A percentile compares a stretch with the other conserved stretches of the same genome.
phyloP scores from a whole-genome alignment of 2,888 invertebrate genomes.

The Trissolcus brochymenae region DNA sequence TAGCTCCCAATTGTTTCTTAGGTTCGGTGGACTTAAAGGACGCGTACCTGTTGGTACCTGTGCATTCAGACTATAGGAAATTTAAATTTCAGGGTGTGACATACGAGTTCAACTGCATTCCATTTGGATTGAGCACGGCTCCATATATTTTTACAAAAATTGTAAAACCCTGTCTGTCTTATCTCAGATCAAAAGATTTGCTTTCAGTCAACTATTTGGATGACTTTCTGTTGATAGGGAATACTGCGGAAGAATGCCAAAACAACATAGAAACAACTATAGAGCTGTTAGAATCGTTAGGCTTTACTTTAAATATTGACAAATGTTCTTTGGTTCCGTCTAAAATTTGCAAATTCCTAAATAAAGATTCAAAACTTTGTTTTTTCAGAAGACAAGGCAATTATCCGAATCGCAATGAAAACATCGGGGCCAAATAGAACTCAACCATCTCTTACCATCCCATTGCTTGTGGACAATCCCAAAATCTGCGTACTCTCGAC shows the following conservation, averaged over 20 bases:
- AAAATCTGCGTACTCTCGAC: not conserved
- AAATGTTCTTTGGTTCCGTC: no score
- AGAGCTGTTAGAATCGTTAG: no score
- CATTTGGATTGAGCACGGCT: slow-evolving; percentile 44
- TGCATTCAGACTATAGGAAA: slow-evolving; percentile 30
- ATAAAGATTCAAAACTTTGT: no score
- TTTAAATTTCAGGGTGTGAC: slow-evolving; percentile 9
- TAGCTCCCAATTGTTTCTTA: slow-evolving; percentile 33
- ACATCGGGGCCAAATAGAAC: not conserved
- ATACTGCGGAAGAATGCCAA: no score
- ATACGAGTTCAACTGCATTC: slow-evolving; percentile 15
- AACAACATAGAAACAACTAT: no score
- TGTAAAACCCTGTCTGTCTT: no score
- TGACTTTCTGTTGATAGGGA: slow-evolving; percentile 17
- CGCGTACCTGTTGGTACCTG: slow-evolving; percentile 45
- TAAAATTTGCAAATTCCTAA: no score
- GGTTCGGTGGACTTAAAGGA: slow-evolving; percentile 46
- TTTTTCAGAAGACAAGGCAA: slow-evolving; percentile 4
- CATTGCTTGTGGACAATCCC: not conserved
- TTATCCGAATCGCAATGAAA: not conserved
- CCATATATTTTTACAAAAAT: slow-evolving; percentile 51
- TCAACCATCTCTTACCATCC: not conserved
- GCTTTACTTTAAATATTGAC: no score
- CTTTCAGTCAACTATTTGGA: no score
- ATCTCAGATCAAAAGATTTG: no score